These are phyloP conservation scores for Nysson spinosus DNA, from an alignment of 2,888 invertebrate species.

Conservation along the genomic window DNA sequence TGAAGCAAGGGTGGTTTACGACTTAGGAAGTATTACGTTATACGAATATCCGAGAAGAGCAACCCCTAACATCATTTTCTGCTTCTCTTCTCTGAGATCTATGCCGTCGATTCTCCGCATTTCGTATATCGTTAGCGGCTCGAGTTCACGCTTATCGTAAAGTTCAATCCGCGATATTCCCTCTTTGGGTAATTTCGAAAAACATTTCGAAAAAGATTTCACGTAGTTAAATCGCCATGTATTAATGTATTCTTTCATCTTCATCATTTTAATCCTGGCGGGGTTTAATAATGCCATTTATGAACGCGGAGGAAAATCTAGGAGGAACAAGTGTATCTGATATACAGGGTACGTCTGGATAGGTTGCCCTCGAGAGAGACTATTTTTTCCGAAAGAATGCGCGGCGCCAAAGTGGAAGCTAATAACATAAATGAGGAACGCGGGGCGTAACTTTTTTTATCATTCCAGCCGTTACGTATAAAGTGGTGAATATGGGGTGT, in stretches of 20 bases:
- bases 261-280: too few species aligned
- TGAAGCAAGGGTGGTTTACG: slow-evolving; percentile 60
- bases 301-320: too few species aligned
- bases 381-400: slow-evolving; percentile 32
- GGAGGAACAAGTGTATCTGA: too few species aligned
- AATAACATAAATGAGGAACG: slow-evolving; percentile 51
- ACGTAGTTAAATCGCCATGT: too few species aligned
- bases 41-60: slow-evolving; percentile 38
- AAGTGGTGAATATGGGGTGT: slow-evolving; percentile 41
- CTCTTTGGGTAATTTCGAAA: too few species aligned
- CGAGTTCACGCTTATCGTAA: too few species aligned
- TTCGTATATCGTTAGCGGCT: too few species aligned
- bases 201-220: too few species aligned
- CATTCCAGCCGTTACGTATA: slow-evolving; percentile 32
- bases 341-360: too few species aligned
- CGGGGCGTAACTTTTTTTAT: slow-evolving; percentile 26
- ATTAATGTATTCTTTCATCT: too few species aligned
- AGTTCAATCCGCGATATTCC: too few species aligned
- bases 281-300: too few species aligned
- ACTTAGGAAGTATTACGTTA: slow-evolving; percentile 61
- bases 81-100: background rate
- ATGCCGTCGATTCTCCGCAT: slow-evolving; percentile 14
- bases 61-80: slow-evolving; percentile 1
- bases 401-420: slow-evolving; percentile 40
- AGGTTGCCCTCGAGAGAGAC: background rate